Base-by-base conservation (phyloP, 2,797 vertebrate species). In the Sternotherus odoratus region DNA sequence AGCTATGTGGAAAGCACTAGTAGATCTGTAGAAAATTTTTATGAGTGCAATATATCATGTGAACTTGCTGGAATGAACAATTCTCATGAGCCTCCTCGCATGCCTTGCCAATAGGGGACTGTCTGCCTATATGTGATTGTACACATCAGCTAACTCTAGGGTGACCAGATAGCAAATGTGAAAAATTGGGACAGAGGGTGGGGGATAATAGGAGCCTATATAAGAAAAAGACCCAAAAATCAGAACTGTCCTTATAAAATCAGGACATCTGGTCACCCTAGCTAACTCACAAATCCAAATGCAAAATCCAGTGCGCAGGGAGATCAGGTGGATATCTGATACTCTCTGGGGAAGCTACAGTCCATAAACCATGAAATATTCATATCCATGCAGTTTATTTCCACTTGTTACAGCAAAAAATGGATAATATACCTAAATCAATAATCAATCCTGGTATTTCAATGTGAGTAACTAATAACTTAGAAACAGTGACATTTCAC, bases 271-370 rank as follows among this genome's bases (percentile, higher is more conserved):
- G 43, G 43, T 43, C 43, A 43, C 43, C 43, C 43, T 43, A 96
- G 92, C 85, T 97, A 94, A 94, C 93, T 92, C 88, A 66, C 79
- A 88, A 74, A 77, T 91, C 79, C 89, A 78, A 93, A 94, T 93
- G 77, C 82, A 78, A 94, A 97, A 96, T 94, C 82, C 79, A 92
- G 91, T 82, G 86, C 90, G 92, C 17, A 6, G 69, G 79, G 92
- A 95, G 43, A 92, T 89, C 92, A 96, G 82, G 89, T 95, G 83
- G 93, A 80, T 96, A 94, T 93, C 26, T 77, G 82, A 93, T 86
- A 92, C 75, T 87, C 91, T 75, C 91, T 82, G 39, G 86, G 92
- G 92, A 91, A 83, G 89, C 33, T 82, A 51, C 83, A 33, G 60
- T 95, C 92, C 92, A 92, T 89, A 94, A 95, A 89, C 83, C 53